Conservation (phyloP, 1,140 invertebrate species). For the Danaus plexippus region DNA sequence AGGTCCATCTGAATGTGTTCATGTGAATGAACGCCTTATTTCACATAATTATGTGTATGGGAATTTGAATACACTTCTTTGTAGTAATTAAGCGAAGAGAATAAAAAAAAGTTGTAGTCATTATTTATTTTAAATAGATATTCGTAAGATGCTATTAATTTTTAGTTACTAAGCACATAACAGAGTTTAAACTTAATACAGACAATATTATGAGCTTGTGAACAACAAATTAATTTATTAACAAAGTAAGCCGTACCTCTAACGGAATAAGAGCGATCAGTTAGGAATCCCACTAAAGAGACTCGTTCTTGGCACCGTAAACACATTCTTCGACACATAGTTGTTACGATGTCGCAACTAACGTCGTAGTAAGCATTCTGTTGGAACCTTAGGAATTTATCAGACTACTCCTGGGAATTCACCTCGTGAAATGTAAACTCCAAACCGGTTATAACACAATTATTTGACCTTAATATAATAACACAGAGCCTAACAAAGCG, state of each 20-base stretch:
- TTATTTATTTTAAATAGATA: no score
- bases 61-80: no score
- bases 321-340: slow-evolving; percentile 68
- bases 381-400: slow-evolving; percentile 51
- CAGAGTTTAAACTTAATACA: slow-evolving; percentile 6
- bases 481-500: slow-evolving; percentile 44
- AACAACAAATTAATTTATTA: slow-evolving; percentile 25
- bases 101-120: no score
- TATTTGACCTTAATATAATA: slow-evolving; percentile 53
- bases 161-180: neutral
- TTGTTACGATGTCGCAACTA: slow-evolving; percentile 56
- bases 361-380: slow-evolving; percentile 46
- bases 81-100: no score
- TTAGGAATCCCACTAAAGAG: slow-evolving; percentile 46
- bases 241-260: slow-evolving; percentile 25
- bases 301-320: slow-evolving; percentile 61
- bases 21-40: no score
- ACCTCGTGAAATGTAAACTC: slow-evolving; percentile 41
- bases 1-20: slow-evolving; percentile 33
- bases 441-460: slow-evolving; percentile 40
- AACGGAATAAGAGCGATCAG: slow-evolving; percentile 21
- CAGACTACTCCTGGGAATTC: slow-evolving; percentile 52
- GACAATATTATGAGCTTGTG: slow-evolving; percentile 10
- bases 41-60: no score
- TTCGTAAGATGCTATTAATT: no score